Evolutionary conservation across 2,797 vertebrate genomes (phyloP), one percentile per base, ranked within the genome.

Genomic region (Neosilurus mollespiculum): DNA sequence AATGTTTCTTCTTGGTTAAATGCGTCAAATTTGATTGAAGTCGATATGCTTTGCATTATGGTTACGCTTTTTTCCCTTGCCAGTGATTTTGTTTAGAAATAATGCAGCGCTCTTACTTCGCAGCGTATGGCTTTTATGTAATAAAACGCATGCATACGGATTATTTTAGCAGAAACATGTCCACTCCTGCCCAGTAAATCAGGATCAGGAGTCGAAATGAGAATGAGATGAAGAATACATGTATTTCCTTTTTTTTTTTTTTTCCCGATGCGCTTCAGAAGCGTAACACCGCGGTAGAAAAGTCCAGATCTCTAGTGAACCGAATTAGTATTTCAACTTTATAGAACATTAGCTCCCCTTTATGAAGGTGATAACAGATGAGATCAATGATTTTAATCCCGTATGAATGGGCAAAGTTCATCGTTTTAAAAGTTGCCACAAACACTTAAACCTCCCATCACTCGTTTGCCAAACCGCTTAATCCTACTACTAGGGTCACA

Each of bases 1-100:
- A 77, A 30, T 49, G 76, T 12, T 79, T 65, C 49, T 64, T 64
- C 15, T 78, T 78, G 51, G 59, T 51, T 20, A 64, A 15, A 61
- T 8, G 4, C 64, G 3, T 26, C 1, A 37, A 64, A 3, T 77
- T 77, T n/a, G 34, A 15, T 61, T 24, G 58, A 51, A 26, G 37
- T 26, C 24, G 10, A 78, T 18, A 64, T 78, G 59, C 76, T 64
- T 64, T 78, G 22, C 1, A 1, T 62, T 78, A 62, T 3, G 75
- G 9, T 62, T 6, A 43, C 3, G 10, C 34, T 7, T 43, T 59
- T 22, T 43, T 1, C 7, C 6, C n/a, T 15, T 7, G 22, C 61
- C 2, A 0, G 14, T 78, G 37, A 64, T 51, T 78, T 78, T 53
- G 16, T 24, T 49, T 64, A 62, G 22, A 62, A 64, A 65, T 20